Conservation (phyloP, 2,113 vertebrate genomes). For the Daphoenositta chrysoptera region DNA sequence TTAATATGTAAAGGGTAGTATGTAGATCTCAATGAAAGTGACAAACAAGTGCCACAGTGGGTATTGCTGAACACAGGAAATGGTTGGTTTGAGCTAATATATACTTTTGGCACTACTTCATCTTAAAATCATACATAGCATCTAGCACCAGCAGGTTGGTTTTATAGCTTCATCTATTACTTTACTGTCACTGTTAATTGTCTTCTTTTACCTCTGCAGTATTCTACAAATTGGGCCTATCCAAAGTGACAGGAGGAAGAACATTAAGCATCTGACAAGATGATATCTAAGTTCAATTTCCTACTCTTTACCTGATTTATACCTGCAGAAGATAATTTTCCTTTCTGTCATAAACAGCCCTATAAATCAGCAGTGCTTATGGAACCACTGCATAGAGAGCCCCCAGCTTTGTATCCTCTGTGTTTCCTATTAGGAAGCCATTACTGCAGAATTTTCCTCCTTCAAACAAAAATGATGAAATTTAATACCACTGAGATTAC, state of each 20-base stretch:
- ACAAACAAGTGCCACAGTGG: conserved; percentile 82
- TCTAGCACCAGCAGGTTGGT: conserved; percentile 96
- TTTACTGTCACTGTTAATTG: conserved; percentile 99
- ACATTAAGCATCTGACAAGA: conserved; percentile 99
- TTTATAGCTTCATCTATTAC: conserved; percentile 99
- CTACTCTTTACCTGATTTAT: conserved; percentile 99
- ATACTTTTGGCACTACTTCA: conserved; percentile 91
- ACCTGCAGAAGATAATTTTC: conserved; percentile 99
- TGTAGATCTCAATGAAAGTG: conserved; percentile 84
- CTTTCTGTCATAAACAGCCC: conserved; percentile 99
- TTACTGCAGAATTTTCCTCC: conserved; percentile 99
- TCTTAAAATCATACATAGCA: conserved; percentile 99
- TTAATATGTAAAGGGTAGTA: conserved; percentile 83
- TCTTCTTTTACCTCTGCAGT: conserved; percentile 99
- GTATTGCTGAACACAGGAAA: conserved; percentile 84
- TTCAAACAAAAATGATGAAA: conserved; percentile 99
- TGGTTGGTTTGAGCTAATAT: conserved; percentile 86
- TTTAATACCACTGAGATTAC: conserved; percentile 98
- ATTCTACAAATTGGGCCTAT: conserved; percentile 99
- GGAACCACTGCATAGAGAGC: conserved; percentile 88
- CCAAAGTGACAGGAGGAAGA: conserved; percentile 99
- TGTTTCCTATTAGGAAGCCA: conserved; percentile 99
- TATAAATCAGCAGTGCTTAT: conserved; percentile 99
- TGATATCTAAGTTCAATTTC: conserved; percentile 99
- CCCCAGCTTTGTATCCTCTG: conserved; percentile 93